A percentile compares a stretch with the other conserved stretches of the same genome.
Conservation (phyloP, 2,113 vertebrate species). For the Mustela nigripes region DNA sequence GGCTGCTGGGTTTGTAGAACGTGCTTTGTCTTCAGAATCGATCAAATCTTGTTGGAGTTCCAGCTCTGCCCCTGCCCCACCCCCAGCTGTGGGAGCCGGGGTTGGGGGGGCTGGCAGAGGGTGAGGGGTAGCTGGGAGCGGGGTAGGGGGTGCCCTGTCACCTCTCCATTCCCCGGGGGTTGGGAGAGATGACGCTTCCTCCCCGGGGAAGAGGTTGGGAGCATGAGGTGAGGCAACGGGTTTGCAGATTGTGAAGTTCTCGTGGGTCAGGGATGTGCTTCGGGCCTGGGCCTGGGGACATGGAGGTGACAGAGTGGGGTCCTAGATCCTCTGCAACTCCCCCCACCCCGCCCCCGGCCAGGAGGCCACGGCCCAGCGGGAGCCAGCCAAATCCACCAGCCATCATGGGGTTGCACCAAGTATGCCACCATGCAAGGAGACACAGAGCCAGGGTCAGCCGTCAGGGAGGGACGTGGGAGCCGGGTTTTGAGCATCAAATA, state of each 20-base stretch:
- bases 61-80: background rate
- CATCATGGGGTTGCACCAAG: too few species aligned
- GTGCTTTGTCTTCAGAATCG: background rate
- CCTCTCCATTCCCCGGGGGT: too few species aligned
- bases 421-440: rapidly evolving
- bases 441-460: rapidly evolving
- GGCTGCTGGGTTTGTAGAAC: background rate
- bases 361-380: background rate
- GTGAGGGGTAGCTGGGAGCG: too few species aligned
- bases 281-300: background rate
- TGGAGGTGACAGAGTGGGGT: background rate
- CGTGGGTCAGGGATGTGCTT: background rate
- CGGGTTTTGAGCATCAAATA: background rate
- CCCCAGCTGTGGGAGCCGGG: background rate
- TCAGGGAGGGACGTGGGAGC: background rate
- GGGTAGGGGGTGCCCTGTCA: rapidly evolving
- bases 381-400: rapidly evolving
- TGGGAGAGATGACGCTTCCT: rapidly evolving
- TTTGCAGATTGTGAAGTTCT: background rate
- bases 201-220: rapidly evolving
- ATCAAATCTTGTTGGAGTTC: background rate
- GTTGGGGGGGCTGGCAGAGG: rapidly evolving
- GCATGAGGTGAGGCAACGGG: rapidly evolving
- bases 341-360: too few species aligned
- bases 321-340: too few species aligned